Percentiles rank a stretch among this genome's conserved stretches.
These are phyloP conservation scores for Drosophila busckii DNA, from an alignment of 1,140 invertebrate species.

Conservation along the genomic window DNA sequence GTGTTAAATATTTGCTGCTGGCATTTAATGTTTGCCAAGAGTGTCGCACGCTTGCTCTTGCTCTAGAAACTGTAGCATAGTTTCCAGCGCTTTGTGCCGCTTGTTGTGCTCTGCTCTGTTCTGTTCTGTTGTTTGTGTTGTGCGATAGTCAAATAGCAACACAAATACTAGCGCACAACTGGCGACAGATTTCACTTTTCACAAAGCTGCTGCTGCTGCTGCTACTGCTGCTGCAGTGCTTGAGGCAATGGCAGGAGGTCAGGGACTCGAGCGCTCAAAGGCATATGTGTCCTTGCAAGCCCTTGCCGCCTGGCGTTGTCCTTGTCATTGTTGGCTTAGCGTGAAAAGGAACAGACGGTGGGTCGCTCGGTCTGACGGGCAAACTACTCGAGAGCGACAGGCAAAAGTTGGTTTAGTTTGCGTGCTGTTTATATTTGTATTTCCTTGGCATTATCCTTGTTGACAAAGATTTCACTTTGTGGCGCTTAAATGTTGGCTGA, in stretches of 20 bases:
- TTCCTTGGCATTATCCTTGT: constrained; percentile 76
- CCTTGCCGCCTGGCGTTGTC: constrained; percentile 46
- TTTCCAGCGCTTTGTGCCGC: constrained; percentile 43
- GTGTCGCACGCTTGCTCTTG: neutral
- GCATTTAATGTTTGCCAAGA: constrained; percentile 59
- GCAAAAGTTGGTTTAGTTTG: constrained; percentile 74
- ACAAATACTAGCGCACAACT: constrained; percentile 35
- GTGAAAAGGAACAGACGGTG: constrained; percentile 8
- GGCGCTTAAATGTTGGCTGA: constrained; percentile 74
- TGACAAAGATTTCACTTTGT: constrained; percentile 77
- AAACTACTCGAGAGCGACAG: constrained; percentile 46
- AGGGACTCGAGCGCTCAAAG: constrained; percentile 4
- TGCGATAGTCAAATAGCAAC: constrained; percentile 53
- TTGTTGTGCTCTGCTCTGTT: constrained; percentile 17
- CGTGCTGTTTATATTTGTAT: constrained; percentile 77
- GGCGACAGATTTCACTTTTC: constrained; percentile 72
- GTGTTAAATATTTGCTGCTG: constrained; percentile 67
- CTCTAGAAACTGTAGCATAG: constrained; percentile 25
- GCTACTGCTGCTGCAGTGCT: too few relatives aligned
- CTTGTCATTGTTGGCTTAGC: constrained; percentile 51
- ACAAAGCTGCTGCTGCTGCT: constrained; percentile 38
- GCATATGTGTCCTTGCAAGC: constrained; percentile 53
- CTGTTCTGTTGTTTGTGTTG: constrained; percentile 45
- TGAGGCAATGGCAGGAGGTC: constrained; percentile 72
- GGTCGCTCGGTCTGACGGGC: neutral